Evolutionary conservation across 2,888 invertebrate genomes (phyloP), one percentile per base, ranked within the genome.

Genomic region (Galeopsomyia nigrocyanea): DNA sequence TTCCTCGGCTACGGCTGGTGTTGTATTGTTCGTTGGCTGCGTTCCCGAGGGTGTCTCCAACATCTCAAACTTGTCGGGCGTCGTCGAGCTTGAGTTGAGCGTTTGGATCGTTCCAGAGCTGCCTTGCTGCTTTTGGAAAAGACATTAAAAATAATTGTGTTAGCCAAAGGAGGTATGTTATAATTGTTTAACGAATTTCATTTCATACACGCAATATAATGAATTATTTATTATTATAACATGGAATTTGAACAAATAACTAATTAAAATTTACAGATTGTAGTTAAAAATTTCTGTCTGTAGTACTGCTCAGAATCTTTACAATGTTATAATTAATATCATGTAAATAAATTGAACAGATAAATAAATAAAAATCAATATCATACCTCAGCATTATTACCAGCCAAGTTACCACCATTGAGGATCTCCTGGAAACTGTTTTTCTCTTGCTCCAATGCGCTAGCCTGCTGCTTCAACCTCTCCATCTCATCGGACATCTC

Each of bases 361-460:
- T 47, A 61, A 10, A 47, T 26, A n/a, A 21, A 47, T 16, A 46
- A 6, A 50, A 50, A 6, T 16, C 21, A 61, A 61, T 49, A 49
- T 16, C 3, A 17, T 67, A 81, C 81, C 74, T 79, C 81, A 22
- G 71, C 56, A 46, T 77, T 71, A 73, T 77, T 78, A 58, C 71
- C 70, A 19, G 73, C 73, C 56, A 80, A 61, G 71, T 73, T 78
- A 60, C 78, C 71, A 50, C 72, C 78, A 7, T 78, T 76, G 22
- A 84, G 76, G 46, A 81, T 88, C 79, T 90, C 88, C 17, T 90
- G 89, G 75, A 90, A 88, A 78, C 90, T 89, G 16, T 88, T 79
- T 79, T 90, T 90, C 78, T 91, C 90, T 58, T 88, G 88, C 79
- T 91, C 90, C 68, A 91, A 82, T 3, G 87, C 86, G 71, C 86